A percentile compares a stretch with the other conserved stretches of the same genome.
Evolutionary conservation across 2,113 vertebrate species (phyloP).

Genomic region (Pristiophorus japonicus): DNA sequence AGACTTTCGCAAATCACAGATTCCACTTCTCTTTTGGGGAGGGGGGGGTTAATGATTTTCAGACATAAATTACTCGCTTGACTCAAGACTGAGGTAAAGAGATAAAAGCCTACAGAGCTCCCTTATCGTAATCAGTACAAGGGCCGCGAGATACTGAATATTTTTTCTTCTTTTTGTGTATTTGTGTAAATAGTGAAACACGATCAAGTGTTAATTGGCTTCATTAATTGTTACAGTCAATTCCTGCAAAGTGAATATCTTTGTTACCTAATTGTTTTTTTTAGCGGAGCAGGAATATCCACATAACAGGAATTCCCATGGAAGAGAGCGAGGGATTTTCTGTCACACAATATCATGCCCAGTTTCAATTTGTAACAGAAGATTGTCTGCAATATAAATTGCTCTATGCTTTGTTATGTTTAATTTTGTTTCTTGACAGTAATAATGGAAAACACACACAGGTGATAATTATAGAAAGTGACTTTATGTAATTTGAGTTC

Average conservation of each 20-base stretch:
- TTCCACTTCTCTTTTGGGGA: neutral
- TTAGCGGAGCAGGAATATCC: neutral
- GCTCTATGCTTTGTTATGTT: neutral
- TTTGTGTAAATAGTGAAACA: neutral
- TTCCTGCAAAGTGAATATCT: conserved; percentile 10
- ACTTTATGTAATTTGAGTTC: neutral
- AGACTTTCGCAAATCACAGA: neutral
- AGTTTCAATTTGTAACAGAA: conserved; percentile 6
- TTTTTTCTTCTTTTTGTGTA: neutral
- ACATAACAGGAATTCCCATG: conserved; percentile 10
- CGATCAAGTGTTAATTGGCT: neutral
- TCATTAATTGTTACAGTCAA: conserved; percentile 29
- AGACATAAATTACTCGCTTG: neutral
- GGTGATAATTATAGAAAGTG: neutral
- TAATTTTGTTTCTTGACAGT: neutral
- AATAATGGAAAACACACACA: neutral
- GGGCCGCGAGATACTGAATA: neutral
- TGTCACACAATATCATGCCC: conserved; percentile 10
- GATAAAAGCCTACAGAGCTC: neutral
- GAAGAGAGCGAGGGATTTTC: neutral
- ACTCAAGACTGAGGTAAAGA: neutral
- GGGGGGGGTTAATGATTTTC: neutral
- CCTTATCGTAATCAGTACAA: neutral
- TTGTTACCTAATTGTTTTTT: neutral
- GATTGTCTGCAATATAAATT: neutral